A percentile compares a stretch with the other conserved stretches of the same genome.
phyloP scores from a whole-genome alignment of 1,140 invertebrate genomes.

The Aphaenogaster ashmeadi region DNA sequence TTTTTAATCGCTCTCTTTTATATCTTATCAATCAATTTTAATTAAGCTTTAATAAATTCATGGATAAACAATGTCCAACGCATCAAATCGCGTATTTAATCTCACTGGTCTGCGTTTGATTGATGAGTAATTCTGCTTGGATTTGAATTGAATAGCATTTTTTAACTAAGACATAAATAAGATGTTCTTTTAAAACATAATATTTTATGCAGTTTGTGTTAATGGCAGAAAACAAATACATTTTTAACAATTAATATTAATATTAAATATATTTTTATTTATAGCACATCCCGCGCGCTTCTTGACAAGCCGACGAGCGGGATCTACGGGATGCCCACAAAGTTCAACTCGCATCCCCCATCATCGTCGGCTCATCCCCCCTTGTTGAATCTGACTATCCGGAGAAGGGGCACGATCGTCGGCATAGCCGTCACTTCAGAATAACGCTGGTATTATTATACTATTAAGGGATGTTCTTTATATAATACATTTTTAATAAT shows the following conservation, averaged over 20 bases:
- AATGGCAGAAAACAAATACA: background rate
- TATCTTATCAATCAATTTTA: slow-evolving; percentile 11
- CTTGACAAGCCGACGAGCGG: slow-evolving; percentile 39
- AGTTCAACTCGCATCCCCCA: slow-evolving; percentile 41
- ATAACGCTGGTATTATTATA: slow-evolving; percentile 17
- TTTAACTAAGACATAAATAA: background rate
- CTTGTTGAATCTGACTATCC: slow-evolving; percentile 36
- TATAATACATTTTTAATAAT: background rate
- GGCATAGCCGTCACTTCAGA: background rate
- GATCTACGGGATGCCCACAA: slow-evolving; percentile 34
- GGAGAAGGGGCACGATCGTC: slow-evolving; percentile 35
- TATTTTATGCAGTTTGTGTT: background rate
- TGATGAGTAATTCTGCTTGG: background rate
- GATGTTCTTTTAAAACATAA: background rate
- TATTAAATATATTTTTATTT: background rate
- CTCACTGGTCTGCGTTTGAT: background rate
- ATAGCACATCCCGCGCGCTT: slow-evolving; percentile 17
- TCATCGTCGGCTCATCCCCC: slow-evolving; percentile 27
- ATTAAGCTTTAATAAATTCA: background rate
- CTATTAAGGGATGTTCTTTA: background rate
- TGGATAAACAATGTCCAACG: background rate
- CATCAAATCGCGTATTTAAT: background rate
- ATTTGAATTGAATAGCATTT: background rate
- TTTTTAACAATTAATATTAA: background rate
- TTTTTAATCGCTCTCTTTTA: background rate